Evolutionary conservation across 2,113 vertebrate species (phyloP).

Genomic region (Thinocorus orbignyianus): DNA sequence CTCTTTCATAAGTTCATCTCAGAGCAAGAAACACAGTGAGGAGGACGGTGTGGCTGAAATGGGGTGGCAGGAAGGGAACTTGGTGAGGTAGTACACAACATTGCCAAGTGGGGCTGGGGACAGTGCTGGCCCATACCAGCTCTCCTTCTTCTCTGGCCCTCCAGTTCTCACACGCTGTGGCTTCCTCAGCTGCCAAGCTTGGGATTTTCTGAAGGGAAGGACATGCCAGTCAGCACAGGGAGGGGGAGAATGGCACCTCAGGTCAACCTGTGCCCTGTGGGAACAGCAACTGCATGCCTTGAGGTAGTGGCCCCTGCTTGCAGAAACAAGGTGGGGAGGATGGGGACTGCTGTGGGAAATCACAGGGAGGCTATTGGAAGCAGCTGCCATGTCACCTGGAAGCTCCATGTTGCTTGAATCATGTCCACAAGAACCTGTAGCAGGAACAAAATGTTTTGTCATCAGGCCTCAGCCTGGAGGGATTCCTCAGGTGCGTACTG

Average conservation of each 20-base stretch:
- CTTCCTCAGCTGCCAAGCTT: not conserved
- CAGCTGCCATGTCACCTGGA: not conserved
- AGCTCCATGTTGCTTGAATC: not conserved
- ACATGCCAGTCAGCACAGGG: not conserved
- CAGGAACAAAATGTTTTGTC: rapidly evolving
- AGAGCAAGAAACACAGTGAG: not conserved
- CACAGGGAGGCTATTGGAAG: not conserved
- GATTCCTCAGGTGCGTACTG: not conserved
- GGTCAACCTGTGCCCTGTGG: not conserved
- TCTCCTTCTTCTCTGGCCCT: not conserved
- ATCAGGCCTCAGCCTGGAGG: not conserved
- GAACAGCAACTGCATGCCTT: rapidly evolving
- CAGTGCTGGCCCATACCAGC: not conserved
- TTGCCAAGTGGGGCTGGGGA: not conserved
- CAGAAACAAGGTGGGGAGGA: not conserved
- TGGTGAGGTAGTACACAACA: not conserved
- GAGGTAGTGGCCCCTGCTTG: not conserved
- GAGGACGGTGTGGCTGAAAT: not conserved
- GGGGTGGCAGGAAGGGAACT: not conserved
- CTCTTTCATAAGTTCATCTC: not conserved
- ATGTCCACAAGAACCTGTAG: not conserved
- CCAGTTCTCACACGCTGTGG: rapidly evolving
- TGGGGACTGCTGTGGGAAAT: not conserved
- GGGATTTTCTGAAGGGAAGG: not conserved
- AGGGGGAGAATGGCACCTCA: not conserved